A percentile compares a stretch with the other conserved stretches of the same genome.
Evolutionary conservation across 2,888 invertebrate genomes (phyloP).

Genomic region (Nomada ferruginata): DNA sequence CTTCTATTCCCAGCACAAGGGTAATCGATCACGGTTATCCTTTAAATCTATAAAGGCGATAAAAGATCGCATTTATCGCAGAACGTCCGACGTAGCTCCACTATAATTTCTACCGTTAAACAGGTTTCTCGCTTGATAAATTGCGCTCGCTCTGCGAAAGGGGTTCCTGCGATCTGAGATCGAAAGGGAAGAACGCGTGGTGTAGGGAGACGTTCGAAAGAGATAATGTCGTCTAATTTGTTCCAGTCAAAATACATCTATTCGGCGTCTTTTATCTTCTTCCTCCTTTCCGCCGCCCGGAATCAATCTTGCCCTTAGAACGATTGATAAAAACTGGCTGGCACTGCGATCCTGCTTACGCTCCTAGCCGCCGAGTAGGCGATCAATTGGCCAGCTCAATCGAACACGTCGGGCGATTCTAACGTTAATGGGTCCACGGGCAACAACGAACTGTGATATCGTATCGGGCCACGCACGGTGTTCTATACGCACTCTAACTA

Average conservation of each 20-base stretch:
- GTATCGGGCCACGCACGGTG: constrained; percentile 19
- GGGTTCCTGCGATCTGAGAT: too few relatives aligned
- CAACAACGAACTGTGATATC: constrained; percentile 39
- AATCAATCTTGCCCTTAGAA: too few relatives aligned
- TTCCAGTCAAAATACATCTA: not conserved
- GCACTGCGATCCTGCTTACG: too few relatives aligned
- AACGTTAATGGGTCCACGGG: constrained; percentile 32
- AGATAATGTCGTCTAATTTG: not conserved
- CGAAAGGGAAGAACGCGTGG: not conserved
- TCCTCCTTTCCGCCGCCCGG: not conserved
- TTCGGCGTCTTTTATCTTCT: not conserved
- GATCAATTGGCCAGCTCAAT: not conserved
- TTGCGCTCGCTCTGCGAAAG: not conserved
- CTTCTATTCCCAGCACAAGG: constrained; percentile 6
- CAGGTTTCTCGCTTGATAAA: constrained; percentile 11
- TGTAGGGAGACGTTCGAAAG: not conserved
- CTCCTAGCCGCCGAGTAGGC: not conserved
- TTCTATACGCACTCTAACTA: constrained; percentile 12
- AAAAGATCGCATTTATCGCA: constrained; percentile 36
- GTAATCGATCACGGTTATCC: constrained; percentile 53
- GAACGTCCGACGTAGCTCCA: not conserved
- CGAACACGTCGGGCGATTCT: constrained; percentile 13
- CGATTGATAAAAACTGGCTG: too few relatives aligned
- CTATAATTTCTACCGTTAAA: constrained; percentile 10
- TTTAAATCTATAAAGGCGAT: constrained; percentile 40